Evolutionary conservation across 2,888 invertebrate genomes (phyloP).

Genomic region (Drosophila mayaguana): DNA sequence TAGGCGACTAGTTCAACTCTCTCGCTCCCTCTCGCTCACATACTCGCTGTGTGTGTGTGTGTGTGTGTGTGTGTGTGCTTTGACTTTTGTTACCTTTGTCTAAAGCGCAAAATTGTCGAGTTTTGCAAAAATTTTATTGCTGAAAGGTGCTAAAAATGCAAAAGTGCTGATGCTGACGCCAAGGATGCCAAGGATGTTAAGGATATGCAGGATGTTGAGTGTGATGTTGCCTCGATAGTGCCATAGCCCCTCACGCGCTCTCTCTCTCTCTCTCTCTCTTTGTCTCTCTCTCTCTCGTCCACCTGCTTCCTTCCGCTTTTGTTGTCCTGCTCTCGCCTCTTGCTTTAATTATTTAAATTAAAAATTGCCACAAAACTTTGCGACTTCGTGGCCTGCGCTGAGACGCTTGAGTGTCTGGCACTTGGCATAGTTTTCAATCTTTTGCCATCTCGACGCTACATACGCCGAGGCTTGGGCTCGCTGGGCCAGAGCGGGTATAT

Average conservation of each 20-base stretch:
- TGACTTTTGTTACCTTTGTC: conserved; percentile 76
- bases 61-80: conserved; percentile 14
- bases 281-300: background rate
- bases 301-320: conserved; percentile 38
- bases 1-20: conserved; percentile 41
- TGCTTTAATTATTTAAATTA: conserved; percentile 79
- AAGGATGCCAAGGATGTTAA: conserved; percentile 21
- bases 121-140: conserved; percentile 78
- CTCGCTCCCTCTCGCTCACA: background rate
- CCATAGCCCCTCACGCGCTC: background rate
- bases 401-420: conserved; percentile 49
- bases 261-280: conserved; percentile 11
- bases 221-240: conserved; percentile 15
- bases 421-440: conserved; percentile 77
- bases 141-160: conserved; percentile 78
- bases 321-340: conserved; percentile 15
- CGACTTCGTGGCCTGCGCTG: conserved; percentile 32
- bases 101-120: conserved; percentile 76
- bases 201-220: conserved; percentile 17
- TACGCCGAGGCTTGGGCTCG: background rate
- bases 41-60: background rate
- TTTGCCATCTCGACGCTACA: conserved; percentile 19
- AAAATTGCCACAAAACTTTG: conserved; percentile 64
- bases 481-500: background rate
- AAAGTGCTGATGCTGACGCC: conserved; percentile 70